phyloP scores from a whole-genome alignment of 1,140 invertebrate species.

The Drosophila dunni region DNA sequence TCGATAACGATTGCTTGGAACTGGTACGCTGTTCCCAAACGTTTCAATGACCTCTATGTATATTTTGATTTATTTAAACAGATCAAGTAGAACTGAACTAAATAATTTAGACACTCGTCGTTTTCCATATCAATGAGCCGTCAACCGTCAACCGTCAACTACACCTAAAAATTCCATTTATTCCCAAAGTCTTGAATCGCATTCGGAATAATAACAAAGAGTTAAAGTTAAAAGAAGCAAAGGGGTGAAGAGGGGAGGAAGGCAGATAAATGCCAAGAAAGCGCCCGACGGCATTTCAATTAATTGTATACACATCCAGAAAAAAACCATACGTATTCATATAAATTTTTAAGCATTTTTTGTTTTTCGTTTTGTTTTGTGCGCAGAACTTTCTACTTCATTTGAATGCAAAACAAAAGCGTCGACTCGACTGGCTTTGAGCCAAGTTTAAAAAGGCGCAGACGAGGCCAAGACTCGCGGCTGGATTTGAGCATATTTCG shows the following conservation, averaged over 20 bases:
- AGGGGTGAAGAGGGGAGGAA: neutral
- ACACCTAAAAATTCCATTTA: slow-evolving; percentile 25
- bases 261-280: slow-evolving; percentile 53
- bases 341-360: slow-evolving; percentile 28
- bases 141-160: too few relatives aligned
- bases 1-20: slow-evolving; percentile 5
- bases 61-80: slow-evolving; percentile 9
- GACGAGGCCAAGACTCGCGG: slow-evolving; percentile 33
- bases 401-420: slow-evolving; percentile 64
- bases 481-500: neutral
- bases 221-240: neutral
- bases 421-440: neutral
- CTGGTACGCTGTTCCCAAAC: neutral
- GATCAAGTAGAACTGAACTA: slow-evolving; percentile 8
- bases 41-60: slow-evolving; percentile 17
- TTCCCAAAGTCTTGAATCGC: slow-evolving; percentile 37
- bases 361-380: slow-evolving; percentile 2
- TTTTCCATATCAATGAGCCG: slow-evolving; percentile 18
- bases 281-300: slow-evolving; percentile 60
- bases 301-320: slow-evolving; percentile 26
- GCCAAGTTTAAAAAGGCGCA: slow-evolving; percentile 3
- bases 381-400: slow-evolving; percentile 74
- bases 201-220: slow-evolving; percentile 44
- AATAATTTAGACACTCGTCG: slow-evolving; percentile 1
- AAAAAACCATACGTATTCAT: slow-evolving; percentile 3